phyloP scores from a whole-genome alignment of 2,797 vertebrate genomes.

The Meda fulgida region DNA sequence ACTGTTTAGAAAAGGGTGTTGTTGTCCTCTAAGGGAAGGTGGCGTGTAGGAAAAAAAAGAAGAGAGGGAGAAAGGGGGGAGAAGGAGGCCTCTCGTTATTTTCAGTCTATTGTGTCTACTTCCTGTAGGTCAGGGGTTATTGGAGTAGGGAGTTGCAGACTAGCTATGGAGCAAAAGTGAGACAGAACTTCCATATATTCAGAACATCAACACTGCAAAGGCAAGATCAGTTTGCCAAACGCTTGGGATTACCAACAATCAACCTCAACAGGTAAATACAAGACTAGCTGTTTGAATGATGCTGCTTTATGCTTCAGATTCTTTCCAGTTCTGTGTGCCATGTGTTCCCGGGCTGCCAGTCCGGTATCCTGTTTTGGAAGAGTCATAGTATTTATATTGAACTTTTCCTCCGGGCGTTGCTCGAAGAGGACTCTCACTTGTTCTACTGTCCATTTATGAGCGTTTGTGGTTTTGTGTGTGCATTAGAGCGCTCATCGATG shows the following conservation, averaged over 20 bases:
- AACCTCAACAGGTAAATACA: constrained; percentile 59
- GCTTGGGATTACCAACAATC: constrained; percentile 23
- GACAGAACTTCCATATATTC: constrained; percentile 48
- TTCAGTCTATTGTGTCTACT: constrained; percentile 95
- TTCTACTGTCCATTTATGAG: constrained; percentile 12
- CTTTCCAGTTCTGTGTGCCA: constrained; percentile 3
- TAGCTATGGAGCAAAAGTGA: constrained; percentile 65
- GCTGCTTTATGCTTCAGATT: constrained; percentile 23
- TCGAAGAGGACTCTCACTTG: neutral
- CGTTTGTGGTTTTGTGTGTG: constrained; percentile 24
- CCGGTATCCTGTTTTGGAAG: constrained; percentile 53
- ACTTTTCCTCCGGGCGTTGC: neutral
- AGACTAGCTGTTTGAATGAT: constrained; percentile 66
- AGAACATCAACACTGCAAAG: constrained; percentile 38
- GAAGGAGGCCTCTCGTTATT: constrained; percentile 85
- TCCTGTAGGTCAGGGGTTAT: constrained; percentile 95
- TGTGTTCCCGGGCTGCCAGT: constrained; percentile 28
- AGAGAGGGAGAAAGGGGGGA: constrained; percentile 67
- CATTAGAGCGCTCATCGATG: neutral
- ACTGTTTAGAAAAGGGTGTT: constrained; percentile 22
- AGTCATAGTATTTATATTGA: constrained; percentile 12
- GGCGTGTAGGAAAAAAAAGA: constrained; percentile 73
- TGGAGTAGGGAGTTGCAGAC: constrained; percentile 89
- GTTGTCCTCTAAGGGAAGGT: constrained; percentile 57
- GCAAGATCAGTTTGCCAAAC: constrained; percentile 19